Percentiles rank a stretch among this genome's conserved stretches.
These are phyloP conservation scores for Lates japonicus DNA, from an alignment of 2,797 vertebrate species.

Conservation along the genomic window DNA sequence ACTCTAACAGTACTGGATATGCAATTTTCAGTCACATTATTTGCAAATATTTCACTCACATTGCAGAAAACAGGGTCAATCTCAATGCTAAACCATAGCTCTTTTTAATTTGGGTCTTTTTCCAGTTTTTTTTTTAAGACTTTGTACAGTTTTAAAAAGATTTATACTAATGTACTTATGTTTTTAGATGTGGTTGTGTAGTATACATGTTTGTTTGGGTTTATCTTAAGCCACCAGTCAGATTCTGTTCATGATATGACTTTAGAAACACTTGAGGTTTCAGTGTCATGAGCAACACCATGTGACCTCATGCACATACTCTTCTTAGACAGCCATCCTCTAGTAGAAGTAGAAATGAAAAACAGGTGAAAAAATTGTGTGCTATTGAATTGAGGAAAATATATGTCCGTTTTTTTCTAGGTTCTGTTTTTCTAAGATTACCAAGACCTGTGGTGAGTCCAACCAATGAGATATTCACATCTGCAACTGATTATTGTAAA, in stretches of 20 bases:
- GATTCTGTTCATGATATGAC: background rate
- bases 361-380: slow-evolving; percentile 45
- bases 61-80: background rate
- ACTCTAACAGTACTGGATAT: background rate
- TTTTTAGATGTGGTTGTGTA: background rate
- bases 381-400: slow-evolving; percentile 36
- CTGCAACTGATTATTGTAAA: slow-evolving; percentile 61
- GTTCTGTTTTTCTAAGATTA: slow-evolving; percentile 57
- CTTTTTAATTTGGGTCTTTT: background rate
- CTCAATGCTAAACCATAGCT: background rate
- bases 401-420: slow-evolving; percentile 16
- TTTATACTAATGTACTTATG: background rate
- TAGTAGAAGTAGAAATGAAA: slow-evolving; percentile 51
- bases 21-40: no score
- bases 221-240: background rate
- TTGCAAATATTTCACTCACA: background rate
- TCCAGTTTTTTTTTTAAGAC: no score
- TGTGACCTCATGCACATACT: slow-evolving; percentile 14
- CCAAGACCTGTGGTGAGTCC: slow-evolving; percentile 35
- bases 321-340: slow-evolving; percentile 20
- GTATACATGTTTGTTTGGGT: background rate
- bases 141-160: no score
- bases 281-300: background rate
- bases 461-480: slow-evolving; percentile 62
- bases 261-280: slow-evolving; percentile 12